Evolutionary conservation across 2,113 vertebrate genomes (phyloP).

Genomic region (Phainopepla nitens): DNA sequence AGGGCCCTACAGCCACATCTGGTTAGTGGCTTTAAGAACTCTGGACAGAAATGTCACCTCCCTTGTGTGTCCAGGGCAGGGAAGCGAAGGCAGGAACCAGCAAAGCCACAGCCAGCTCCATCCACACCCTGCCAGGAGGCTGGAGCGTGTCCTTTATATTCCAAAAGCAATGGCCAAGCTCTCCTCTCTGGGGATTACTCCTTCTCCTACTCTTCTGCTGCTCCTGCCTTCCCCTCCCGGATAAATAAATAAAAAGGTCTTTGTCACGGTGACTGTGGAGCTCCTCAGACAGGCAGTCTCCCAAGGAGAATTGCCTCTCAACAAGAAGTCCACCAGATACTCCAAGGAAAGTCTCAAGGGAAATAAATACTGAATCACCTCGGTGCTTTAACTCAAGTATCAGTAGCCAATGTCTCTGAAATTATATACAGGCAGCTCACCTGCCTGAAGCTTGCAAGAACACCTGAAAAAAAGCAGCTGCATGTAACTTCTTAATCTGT

Average conservation of each 20-base stretch:
- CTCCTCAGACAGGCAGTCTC: not conserved
- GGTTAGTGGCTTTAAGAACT: not conserved
- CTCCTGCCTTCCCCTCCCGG: not conserved
- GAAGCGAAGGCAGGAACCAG: not conserved
- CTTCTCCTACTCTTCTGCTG: not conserved
- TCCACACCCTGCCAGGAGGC: no score
- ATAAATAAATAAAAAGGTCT: not conserved
- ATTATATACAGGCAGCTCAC: not conserved
- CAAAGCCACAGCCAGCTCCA: not conserved
- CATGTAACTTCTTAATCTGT: not conserved
- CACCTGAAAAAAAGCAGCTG: not conserved
- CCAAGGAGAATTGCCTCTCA: not conserved
- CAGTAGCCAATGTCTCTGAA: not conserved
- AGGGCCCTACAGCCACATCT: not conserved
- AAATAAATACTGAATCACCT: not conserved
- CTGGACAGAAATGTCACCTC: fast-evolving
- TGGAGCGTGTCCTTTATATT: no score
- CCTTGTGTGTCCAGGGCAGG: not conserved
- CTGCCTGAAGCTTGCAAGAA: not conserved
- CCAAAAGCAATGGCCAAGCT: not conserved
- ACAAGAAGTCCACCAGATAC: not conserved
- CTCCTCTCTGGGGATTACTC: not conserved
- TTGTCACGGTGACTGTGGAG: not conserved
- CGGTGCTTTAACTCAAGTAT: not conserved
- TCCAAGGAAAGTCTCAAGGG: not conserved